Conservation (phyloP, 2,888 invertebrate species). For the Drosophila macrospina region DNA sequence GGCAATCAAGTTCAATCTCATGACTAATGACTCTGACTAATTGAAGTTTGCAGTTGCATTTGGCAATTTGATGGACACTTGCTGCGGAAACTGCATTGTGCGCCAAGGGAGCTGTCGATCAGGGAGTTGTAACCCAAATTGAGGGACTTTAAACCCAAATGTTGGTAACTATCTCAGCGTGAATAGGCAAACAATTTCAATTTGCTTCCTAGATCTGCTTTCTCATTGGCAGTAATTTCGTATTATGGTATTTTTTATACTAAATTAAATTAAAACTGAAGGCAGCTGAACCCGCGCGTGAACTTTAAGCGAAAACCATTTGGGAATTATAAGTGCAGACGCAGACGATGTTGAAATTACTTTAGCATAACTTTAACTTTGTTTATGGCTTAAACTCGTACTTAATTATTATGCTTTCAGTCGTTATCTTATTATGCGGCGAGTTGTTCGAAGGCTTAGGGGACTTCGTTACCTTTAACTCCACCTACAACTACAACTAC, state of each 20-base stretch:
- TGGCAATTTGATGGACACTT: neutral
- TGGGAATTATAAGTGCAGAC: slow-evolving; percentile 12
- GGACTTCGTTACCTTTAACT: slow-evolving; percentile 21
- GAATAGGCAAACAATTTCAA: too few relatives aligned
- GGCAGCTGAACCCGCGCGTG: neutral
- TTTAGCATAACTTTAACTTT: slow-evolving; percentile 2
- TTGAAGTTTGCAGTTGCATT: neutral
- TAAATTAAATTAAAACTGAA: too few relatives aligned
- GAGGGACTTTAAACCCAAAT: neutral
- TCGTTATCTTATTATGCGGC: slow-evolving; percentile 32
- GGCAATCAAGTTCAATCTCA: too few relatives aligned
- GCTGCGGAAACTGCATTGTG: neutral
- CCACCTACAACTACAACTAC: slow-evolving; percentile 17
- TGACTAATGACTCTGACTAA: too few relatives aligned
- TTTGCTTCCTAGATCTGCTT: neutral
- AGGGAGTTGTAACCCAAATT: neutral
- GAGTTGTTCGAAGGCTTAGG: slow-evolving; percentile 7
- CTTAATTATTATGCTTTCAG: slow-evolving; percentile 7
- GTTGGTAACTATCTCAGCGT: too few relatives aligned
- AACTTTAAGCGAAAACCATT: slow-evolving; percentile 8
- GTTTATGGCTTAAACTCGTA: slow-evolving; percentile 1
- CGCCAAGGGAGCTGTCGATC: neutral
- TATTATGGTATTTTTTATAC: too few relatives aligned
- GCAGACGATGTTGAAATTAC: neutral
- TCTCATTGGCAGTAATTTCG: neutral